Percentiles rank a stretch among this genome's conserved stretches.
Conservation (phyloP, 2,113 vertebrate species). For the Ornithorhynchus anatinus region DNA sequence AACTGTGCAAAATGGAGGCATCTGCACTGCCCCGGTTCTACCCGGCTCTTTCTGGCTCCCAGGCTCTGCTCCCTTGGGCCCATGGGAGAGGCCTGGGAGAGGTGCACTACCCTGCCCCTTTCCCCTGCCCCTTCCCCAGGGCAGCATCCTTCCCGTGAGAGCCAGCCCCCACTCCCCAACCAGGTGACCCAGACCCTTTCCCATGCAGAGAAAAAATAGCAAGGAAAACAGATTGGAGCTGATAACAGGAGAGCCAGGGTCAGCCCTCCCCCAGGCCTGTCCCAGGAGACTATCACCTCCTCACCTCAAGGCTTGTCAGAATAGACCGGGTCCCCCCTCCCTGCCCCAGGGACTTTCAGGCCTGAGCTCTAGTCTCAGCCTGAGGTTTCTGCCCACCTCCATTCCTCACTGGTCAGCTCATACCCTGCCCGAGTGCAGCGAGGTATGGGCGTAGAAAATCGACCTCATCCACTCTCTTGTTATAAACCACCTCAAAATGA, state of each 20-base stretch:
- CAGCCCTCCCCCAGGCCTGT: not conserved
- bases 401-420: not conserved
- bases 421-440: too few relatives aligned
- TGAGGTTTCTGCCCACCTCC: not conserved
- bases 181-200: slow-evolving; percentile 45
- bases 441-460: too few relatives aligned
- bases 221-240: slow-evolving; percentile 7
- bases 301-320: too few relatives aligned
- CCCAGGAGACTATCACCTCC: too few relatives aligned
- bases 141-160: slow-evolving; percentile 28
- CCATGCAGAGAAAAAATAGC: slow-evolving; percentile 37
- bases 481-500: too few relatives aligned
- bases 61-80: not conserved
- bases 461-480: too few relatives aligned
- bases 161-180: not conserved
- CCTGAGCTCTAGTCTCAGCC: not conserved
- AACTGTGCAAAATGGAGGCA: too few relatives aligned
- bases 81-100: not conserved
- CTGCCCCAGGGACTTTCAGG: not conserved
- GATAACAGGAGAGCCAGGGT: slow-evolving; percentile 5
- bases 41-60: fast-evolving
- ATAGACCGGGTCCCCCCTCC: not conserved
- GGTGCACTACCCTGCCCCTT: not conserved
- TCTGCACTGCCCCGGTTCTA: fast-evolving
- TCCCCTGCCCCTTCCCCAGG: not conserved